phyloP scores from a whole-genome alignment of 2,113 vertebrate genomes.

The Sakesphorus luctuosus region DNA sequence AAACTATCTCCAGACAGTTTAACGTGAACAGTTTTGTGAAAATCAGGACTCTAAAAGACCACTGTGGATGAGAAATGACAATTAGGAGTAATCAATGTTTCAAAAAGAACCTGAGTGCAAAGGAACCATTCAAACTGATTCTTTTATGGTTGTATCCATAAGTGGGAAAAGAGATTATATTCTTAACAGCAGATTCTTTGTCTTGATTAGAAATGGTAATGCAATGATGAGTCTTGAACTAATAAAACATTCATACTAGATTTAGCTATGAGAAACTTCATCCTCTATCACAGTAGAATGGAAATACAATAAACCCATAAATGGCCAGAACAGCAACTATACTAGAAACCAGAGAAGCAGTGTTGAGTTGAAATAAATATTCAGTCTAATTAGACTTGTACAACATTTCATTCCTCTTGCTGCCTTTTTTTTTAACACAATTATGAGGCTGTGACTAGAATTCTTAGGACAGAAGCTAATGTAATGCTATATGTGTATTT shows the following conservation, averaged over 20 bases:
- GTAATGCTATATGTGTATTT: not conserved
- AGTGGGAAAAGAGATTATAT: not conserved
- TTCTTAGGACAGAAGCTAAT: not conserved
- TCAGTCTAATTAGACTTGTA: not conserved
- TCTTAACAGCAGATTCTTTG: not conserved
- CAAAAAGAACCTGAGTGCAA: not conserved
- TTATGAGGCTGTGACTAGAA: not conserved
- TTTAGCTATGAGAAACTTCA: slow-evolving; percentile 1
- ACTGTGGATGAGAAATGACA: not conserved
- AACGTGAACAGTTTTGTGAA: not conserved
- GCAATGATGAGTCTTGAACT: not conserved
- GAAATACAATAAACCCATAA: not conserved
- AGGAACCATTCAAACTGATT: not conserved
- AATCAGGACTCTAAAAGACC: not conserved
- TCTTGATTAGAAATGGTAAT: slow-evolving; percentile 21
- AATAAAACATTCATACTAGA: not conserved
- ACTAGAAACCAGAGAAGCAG: not conserved
- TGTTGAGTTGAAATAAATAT: not conserved
- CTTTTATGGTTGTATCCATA: not conserved
- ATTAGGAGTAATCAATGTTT: not conserved
- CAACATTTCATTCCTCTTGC: not conserved
- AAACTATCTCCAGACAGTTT: not conserved
- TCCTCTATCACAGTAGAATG: not conserved
- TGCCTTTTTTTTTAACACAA: not conserved
- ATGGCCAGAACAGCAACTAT: not conserved